Conservation (phyloP, 1,140 invertebrate species). For the Asbolus verrucosus region DNA sequence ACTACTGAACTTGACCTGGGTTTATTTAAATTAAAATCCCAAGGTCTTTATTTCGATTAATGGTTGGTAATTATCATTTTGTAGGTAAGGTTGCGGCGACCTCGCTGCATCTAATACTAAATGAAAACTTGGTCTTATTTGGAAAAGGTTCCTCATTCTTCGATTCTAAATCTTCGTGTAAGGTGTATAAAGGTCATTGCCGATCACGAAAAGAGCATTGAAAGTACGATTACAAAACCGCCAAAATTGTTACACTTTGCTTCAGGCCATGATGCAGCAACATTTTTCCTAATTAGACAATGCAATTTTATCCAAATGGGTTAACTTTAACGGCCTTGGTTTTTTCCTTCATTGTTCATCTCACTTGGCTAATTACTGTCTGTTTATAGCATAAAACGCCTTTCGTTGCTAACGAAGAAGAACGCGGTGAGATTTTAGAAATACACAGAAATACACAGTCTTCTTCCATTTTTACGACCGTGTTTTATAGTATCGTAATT, state of each 20-base stretch:
- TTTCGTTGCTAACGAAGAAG: conserved; percentile 10
- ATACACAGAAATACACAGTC: background rate
- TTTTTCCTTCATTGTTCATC: conserved; percentile 1
- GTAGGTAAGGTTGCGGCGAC: background rate
- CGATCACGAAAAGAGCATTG: background rate
- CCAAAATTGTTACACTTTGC: conserved; percentile 13
- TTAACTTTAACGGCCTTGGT: conserved; percentile 10
- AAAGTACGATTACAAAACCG: conserved; percentile 4
- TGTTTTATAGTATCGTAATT: conserved; percentile 24
- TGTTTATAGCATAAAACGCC: background rate
- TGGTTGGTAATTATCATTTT: background rate
- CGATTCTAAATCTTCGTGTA: conserved; percentile 3
- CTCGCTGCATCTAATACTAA: background rate
- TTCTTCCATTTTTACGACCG: conserved; percentile 14
- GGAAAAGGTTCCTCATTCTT: background rate
- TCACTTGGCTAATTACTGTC: background rate
- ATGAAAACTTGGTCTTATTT: background rate
- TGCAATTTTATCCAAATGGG: background rate
- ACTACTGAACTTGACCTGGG: background rate
- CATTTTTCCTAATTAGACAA: conserved; percentile 4
- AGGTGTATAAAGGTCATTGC: conserved; percentile 7
- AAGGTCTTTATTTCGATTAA: background rate
- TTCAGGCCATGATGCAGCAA: background rate
- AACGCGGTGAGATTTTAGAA: background rate
- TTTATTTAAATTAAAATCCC: background rate